Evolutionary conservation across 2,113 vertebrate genomes (phyloP), one percentile per base, ranked within the genome.

Genomic region (Phaethon lepturus): DNA sequence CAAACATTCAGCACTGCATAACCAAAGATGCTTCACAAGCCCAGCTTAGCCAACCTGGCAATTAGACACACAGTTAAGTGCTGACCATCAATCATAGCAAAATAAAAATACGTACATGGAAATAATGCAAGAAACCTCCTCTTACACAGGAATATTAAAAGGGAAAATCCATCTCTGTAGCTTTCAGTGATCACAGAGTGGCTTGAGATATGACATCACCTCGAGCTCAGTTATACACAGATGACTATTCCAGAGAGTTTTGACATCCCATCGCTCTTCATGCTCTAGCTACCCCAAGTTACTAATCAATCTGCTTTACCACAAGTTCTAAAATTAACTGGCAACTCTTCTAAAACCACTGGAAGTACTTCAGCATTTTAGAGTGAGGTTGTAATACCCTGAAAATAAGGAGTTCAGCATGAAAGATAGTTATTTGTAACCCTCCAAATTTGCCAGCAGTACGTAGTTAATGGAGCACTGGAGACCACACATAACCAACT

Each of bases 331-430:
- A 97, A 94, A 81, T 91, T 82, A 92, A 88, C 50, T 49, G 52
- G 28, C 0, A 0, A 31, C 44, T 96, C 74, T 78, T 86, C 91
- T 67, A 60, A 89, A 95, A 50, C 20, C 62, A 81, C 9, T 80
- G 68, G 44, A 93, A 92, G 33, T 56, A 80, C 35, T 84, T 92
- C 64, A 86, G 79, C 68, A 81, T 93, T 97, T 91, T 68, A 74
- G 16, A 84, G 33, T 12, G 33, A 94, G 33, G 64, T 28, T 64
- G 50, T 71, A 96, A 89, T 59, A 92, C 44, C 26, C 79, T 44
- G 24, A 63, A 92, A 95, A 93, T 71, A 91, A 56, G 56, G 28
- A 77, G n/a, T 90, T 86, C 29, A 63, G 44, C n/a, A 71, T 59
- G 42, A 86, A 80, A 90, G 20, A 71, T 0, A 33, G 38, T 12